Percentiles rank a stretch among this genome's conserved stretches.
Evolutionary conservation across 2,888 invertebrate genomes (phyloP).

Genomic region (Erannis defoliaria): DNA sequence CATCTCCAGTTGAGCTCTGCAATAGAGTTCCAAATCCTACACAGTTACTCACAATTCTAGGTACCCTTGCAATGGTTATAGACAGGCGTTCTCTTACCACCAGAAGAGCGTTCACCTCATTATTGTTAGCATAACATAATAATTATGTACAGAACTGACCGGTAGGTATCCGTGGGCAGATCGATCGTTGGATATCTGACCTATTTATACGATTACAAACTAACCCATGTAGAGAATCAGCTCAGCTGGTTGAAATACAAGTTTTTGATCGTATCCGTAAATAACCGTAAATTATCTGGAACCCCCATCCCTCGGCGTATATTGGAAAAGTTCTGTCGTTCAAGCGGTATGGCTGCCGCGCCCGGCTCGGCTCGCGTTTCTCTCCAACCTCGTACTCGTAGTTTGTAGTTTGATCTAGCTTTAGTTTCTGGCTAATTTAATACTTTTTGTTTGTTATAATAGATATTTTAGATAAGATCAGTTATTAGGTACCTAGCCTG

Average conservation of each 20-base stretch:
- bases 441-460: background rate
- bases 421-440: background rate
- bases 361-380: slow-evolving; percentile 35
- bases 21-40: too few relatives aligned
- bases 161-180: too few relatives aligned
- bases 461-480: background rate
- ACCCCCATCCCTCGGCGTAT: slow-evolving; percentile 35
- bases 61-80: too few relatives aligned
- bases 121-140: too few relatives aligned
- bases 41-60: too few relatives aligned
- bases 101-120: too few relatives aligned
- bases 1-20: too few relatives aligned
- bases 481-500: too few relatives aligned
- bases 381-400: slow-evolving; percentile 17
- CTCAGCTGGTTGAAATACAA: slow-evolving; percentile 14
- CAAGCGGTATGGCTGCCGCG: slow-evolving; percentile 20
- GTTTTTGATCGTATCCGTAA: slow-evolving; percentile 24
- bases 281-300: slow-evolving; percentile 34
- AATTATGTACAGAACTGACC: too few relatives aligned
- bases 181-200: too few relatives aligned
- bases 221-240: slow-evolving; percentile 2
- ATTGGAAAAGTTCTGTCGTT: slow-evolving; percentile 46
- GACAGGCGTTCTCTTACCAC: too few relatives aligned
- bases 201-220: background rate
- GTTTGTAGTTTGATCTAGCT: slow-evolving; percentile 22